Base-by-base conservation (phyloP, 2,113 vertebrate genomes). In the Cavia porcellus region DNA sequence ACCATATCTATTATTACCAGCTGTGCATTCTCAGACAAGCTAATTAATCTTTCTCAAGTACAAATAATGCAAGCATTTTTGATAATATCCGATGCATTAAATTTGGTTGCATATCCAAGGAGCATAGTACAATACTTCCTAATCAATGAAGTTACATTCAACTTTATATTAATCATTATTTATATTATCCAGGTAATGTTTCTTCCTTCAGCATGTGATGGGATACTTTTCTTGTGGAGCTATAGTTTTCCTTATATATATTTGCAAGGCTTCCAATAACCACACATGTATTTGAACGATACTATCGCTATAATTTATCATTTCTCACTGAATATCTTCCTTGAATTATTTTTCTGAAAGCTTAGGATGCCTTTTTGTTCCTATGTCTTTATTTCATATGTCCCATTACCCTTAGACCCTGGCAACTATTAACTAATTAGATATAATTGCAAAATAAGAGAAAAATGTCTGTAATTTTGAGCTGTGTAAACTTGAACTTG, bases 131-230 rank as follows among this genome's bases (percentile, higher is more conserved):
- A 83, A 24, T 89, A 32, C n/a, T 94, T 83, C 20, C 19, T 93
- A 92, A 89, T 52, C 75, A 64, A 42, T 94, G 25, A 89, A 66
- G 35, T 68, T 57, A 59, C 5, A 68, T 90, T 86, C 28, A 42
- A 77, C 32, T 72, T 95, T 85, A 12, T 84, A 70, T 75, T 57
- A 93, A 24, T 82, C 14, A 90, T 85, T 95, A 24, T 82, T 82
- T 66, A 22, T 66, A 75, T 89, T 74, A 83, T 74, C 15, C 92
- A 32, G 59, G 32, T 80, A 61, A 38, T 57, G 70, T 52, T 64
- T 72, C 47, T 50, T 17, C 30, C 38, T 30, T 22, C 32, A 47
- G 50, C 2, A 64, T 28, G 24, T 70, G 5, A 61, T 57, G 1
- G 11, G 3, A 57, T 86, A 30, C 38, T 32, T 74, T 89, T 68